Evolutionary conservation across 2,888 invertebrate species (phyloP).

Genomic region (Polia nebulosa): DNA sequence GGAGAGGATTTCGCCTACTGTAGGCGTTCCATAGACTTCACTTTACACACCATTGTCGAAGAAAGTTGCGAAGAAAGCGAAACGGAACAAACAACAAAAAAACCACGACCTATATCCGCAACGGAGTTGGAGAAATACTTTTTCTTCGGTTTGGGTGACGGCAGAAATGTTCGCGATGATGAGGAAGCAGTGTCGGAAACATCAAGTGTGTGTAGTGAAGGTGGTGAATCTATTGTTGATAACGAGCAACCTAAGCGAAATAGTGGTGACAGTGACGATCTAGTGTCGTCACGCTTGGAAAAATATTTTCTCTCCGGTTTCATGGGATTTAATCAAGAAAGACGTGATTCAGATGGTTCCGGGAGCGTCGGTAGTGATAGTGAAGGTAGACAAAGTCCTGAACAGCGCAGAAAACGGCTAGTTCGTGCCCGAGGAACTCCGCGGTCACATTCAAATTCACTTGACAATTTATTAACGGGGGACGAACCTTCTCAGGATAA

Average conservation of each 20-base stretch:
- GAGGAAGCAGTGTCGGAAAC: conserved; percentile 95
- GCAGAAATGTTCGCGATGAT: conserved; percentile 89
- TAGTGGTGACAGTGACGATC: conserved; percentile 92
- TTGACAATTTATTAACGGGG: conserved; percentile 94
- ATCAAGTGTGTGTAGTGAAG: conserved; percentile 96
- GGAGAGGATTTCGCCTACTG: conserved; percentile 96
- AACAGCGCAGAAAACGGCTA: conserved; percentile 95
- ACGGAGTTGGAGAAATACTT: conserved; percentile 98
- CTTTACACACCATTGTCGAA: conserved; percentile 97
- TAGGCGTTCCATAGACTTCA: conserved; percentile 96
- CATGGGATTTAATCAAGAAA: conserved; percentile 95
- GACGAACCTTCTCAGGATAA: conserved; percentile 90
- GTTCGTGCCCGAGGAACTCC: conserved; percentile 96
- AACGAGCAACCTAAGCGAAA: conserved; percentile 90
- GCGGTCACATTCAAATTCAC: conserved; percentile 95
- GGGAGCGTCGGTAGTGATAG: conserved; percentile 97
- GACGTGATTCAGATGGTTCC: conserved; percentile 95
- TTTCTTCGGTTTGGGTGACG: conserved; percentile 96
- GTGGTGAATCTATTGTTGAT: conserved; percentile 93
- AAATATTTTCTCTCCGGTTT: conserved; percentile 97
- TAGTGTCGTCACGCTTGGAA: conserved; percentile 96
- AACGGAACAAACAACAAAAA: conserved; percentile 92
- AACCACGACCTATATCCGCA: conserved; percentile 93
- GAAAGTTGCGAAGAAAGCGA: conserved; percentile 98
- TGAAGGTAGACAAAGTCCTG: conserved; percentile 96